Percentiles rank a stretch among this genome's conserved stretches.
These are phyloP conservation scores for Xyrichtys novacula DNA, from an alignment of 2,797 vertebrate genomes.

Conservation along the genomic window DNA sequence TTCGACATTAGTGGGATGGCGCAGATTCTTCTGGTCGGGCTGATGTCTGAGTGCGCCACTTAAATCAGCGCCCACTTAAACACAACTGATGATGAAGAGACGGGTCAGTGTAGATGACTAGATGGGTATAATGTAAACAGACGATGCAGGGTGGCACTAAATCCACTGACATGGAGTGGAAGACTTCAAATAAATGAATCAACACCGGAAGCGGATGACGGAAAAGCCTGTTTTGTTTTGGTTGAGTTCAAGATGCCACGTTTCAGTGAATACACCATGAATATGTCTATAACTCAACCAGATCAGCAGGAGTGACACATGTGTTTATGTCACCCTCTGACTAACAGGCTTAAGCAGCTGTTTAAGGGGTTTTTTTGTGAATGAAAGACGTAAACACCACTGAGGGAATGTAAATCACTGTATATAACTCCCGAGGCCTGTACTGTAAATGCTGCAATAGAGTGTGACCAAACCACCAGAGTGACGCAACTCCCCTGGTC, in stretches of 20 bases:
- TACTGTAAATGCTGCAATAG: constrained; percentile 38
- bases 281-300: constrained; percentile 24
- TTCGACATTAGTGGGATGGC: neutral
- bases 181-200: neutral
- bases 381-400: constrained; percentile 29
- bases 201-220: neutral
- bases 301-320: constrained; percentile 39
- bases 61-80: constrained; percentile 26
- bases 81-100: constrained; percentile 20
- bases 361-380: constrained; percentile 40
- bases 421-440: constrained; percentile 8
- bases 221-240: neutral
- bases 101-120: constrained; percentile 10
- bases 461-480: constrained; percentile 30
- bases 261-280: constrained; percentile 25
- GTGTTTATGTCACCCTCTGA: constrained; percentile 47
- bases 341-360: constrained; percentile 48
- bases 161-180: neutral
- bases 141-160: constrained; percentile 7
- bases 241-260: neutral
- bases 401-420: constrained; percentile 20
- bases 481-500: constrained; percentile 24
- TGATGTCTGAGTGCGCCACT: constrained; percentile 17
- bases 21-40: neutral
- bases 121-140: constrained; percentile 24